Conservation (phyloP, 2,888 invertebrate genomes). For the Ceriagrion tenellum region DNA sequence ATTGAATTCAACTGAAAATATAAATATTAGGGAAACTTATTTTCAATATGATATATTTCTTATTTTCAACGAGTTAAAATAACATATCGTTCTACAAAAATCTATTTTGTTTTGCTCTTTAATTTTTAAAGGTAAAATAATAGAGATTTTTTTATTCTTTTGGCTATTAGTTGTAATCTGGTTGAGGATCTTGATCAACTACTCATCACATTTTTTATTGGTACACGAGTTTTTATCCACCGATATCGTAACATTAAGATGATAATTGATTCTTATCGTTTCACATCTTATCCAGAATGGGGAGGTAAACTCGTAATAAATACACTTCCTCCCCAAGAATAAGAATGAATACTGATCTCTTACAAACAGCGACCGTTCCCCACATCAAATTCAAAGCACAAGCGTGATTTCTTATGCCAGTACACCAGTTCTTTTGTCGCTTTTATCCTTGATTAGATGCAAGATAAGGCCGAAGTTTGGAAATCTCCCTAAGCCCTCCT, state of each 20-base stretch:
- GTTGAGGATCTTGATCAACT: too few relatives aligned
- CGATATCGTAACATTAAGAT: background rate
- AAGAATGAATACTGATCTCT: background rate
- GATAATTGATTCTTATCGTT: background rate
- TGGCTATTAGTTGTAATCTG: too few relatives aligned
- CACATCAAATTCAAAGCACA: background rate
- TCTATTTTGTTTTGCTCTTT: too few relatives aligned
- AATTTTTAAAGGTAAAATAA: too few relatives aligned
- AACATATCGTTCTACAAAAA: too few relatives aligned
- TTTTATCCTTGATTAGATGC: background rate
- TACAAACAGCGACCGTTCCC: background rate
- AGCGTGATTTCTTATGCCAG: background rate
- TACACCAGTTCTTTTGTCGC: background rate
- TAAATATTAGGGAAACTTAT: too few relatives aligned
- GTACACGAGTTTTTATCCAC: background rate
- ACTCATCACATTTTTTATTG: conserved; percentile 16
- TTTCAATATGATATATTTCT: too few relatives aligned
- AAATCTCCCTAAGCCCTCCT: background rate
- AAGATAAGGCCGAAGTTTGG: background rate
- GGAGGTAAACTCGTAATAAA: background rate
- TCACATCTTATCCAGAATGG: background rate
- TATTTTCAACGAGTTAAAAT: too few relatives aligned
- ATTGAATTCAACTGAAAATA: too few relatives aligned
- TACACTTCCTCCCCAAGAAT: background rate
- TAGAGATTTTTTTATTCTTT: too few relatives aligned